Conservation (phyloP, 2,113 vertebrate species). For the Cyanoderma ruficeps region DNA sequence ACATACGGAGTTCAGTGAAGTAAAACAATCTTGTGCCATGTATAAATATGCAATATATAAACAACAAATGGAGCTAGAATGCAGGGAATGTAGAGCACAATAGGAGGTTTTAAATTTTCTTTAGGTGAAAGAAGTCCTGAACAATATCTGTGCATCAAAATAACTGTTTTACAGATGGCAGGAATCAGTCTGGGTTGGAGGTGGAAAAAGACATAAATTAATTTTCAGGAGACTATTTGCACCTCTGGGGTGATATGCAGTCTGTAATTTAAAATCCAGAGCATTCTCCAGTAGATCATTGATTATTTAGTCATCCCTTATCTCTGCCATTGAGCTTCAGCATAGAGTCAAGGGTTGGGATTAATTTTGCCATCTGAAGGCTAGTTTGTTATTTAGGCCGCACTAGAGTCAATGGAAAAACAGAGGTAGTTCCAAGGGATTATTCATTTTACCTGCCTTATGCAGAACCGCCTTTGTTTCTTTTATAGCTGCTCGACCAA, state of each 20-base stretch:
- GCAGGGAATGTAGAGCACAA: not conserved
- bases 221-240: not conserved
- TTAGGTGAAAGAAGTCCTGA: not conserved
- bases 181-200: not conserved
- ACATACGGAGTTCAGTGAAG: not conserved
- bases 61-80: not conserved
- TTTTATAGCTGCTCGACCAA: not conserved
- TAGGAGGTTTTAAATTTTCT: not conserved
- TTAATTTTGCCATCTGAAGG: not conserved
- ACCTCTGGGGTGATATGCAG: not conserved
- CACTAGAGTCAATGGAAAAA: not conserved
- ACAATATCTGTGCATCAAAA: not conserved
- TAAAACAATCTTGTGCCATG: not conserved
- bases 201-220: not conserved
- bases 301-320: not conserved
- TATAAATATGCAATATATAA: not conserved
- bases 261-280: not conserved
- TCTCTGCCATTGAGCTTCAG: not conserved
- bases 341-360: not conserved
- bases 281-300: fast-evolving
- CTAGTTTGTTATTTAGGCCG: not conserved
- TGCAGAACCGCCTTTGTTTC: not conserved
- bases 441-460: not conserved
- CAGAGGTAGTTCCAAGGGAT: not conserved
- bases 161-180: not conserved